A percentile compares a stretch with the other conserved stretches of the same genome.
Evolutionary conservation across 2,797 vertebrate genomes (phyloP).

Genomic region (Halcyon smyrnensis): DNA sequence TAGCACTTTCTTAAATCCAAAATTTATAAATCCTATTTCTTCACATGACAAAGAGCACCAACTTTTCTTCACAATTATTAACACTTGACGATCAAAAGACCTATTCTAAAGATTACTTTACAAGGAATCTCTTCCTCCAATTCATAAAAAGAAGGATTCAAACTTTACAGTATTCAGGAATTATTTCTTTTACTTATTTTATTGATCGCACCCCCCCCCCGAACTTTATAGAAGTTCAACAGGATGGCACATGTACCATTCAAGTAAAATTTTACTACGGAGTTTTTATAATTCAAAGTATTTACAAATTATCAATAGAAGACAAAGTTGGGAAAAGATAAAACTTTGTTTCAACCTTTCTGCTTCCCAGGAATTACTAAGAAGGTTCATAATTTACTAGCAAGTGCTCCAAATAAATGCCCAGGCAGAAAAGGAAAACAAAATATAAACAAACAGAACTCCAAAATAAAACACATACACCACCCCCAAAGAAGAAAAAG

Average conservation of each 20-base stretch:
- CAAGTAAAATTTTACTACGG: neutral
- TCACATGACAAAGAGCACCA: constrained; percentile 39
- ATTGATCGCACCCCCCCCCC: neutral
- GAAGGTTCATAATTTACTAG: neutral
- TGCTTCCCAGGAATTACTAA: constrained; percentile 24
- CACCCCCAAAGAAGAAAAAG: neutral
- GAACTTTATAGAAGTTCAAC: neutral
- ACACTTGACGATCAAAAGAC: constrained; percentile 25
- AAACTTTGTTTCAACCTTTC: neutral
- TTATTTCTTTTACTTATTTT: neutral
- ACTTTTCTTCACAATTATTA: constrained; percentile 47
- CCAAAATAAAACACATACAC: neutral
- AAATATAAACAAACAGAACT: neutral
- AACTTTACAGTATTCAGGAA: neutral
- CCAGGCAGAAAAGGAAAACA: neutral
- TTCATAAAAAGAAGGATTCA: neutral
- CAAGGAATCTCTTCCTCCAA: neutral
- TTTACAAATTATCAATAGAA: neutral
- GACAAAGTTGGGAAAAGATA: neutral
- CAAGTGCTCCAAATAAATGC: neutral
- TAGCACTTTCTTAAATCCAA: constrained; percentile 26
- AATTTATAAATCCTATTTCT: constrained; percentile 50
- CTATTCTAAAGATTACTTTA: constrained; percentile 2
- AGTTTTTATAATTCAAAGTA: neutral
- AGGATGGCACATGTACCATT: neutral